These are phyloP conservation scores for Corythornis vintsioides DNA, from an alignment of 2,113 vertebrate species.

Conservation along the genomic window DNA sequence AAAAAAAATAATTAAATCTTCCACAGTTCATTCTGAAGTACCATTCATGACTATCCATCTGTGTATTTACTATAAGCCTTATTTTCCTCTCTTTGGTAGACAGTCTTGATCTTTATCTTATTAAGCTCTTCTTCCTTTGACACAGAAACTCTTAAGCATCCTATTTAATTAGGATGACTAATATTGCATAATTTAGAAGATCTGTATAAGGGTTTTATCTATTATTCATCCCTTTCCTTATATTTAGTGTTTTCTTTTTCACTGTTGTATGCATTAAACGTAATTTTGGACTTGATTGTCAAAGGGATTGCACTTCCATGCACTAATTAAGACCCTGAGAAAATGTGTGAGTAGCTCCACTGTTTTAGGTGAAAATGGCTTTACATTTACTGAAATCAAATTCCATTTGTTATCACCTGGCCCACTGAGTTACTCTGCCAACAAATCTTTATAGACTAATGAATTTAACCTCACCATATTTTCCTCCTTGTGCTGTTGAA, in stretches of 20 bases:
- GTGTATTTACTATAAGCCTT: neutral
- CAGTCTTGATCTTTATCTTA: neutral
- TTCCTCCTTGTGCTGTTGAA: neutral
- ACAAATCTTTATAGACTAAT: neutral
- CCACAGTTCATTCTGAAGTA: neutral
- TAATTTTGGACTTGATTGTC: neutral
- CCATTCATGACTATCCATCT: neutral
- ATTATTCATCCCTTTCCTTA: neutral
- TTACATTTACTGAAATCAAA: neutral
- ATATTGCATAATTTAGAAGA: conserved; percentile 11
- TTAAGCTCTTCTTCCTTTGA: neutral
- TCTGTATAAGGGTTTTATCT: neutral
- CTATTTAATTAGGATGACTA: neutral
- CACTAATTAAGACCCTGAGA: neutral
- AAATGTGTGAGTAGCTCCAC: neutral
- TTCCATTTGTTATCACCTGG: neutral
- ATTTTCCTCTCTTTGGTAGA: neutral
- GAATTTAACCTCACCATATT: neutral
- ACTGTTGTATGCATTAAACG: neutral
- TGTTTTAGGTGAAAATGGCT: neutral
- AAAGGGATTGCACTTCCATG: neutral
- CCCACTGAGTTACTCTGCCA: neutral
- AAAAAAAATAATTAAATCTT: neutral
- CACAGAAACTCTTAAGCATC: neutral
- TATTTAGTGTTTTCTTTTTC: conserved; percentile 9